phyloP scores from a whole-genome alignment of 1,140 invertebrate species.

The Manduca sexta region DNA sequence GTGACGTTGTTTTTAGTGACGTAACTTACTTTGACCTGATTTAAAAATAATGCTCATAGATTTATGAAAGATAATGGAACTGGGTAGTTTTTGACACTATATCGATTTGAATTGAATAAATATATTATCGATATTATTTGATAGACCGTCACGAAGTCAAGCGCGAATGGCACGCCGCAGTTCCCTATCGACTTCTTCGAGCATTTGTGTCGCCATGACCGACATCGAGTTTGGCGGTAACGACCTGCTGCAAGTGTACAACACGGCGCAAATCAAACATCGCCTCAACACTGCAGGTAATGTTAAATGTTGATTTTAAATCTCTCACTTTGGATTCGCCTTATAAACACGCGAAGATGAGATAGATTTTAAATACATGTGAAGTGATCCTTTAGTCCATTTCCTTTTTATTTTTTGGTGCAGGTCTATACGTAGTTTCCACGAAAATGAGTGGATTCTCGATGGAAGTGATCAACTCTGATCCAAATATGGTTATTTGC shows the following conservation, averaged over 20 bases:
- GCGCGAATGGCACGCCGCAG: constrained; percentile 55
- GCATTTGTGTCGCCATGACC: constrained; percentile 90
- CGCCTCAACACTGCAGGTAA: constrained; percentile 86
- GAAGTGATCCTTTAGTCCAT: neutral
- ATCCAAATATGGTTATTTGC: constrained; percentile 89
- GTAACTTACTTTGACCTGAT: too few species aligned
- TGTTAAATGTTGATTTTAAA: neutral
- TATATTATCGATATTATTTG: too few species aligned
- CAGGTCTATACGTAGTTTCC: constrained; percentile 90
- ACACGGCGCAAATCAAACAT: constrained; percentile 94
- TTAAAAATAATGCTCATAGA: too few species aligned
- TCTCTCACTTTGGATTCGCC: neutral
- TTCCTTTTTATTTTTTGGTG: neutral
- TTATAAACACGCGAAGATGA: neutral
- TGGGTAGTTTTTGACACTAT: too few species aligned
- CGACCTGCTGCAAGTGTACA: constrained; percentile 96
- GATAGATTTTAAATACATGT: neutral
- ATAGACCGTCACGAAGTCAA: constrained; percentile 53
- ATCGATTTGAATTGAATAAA: neutral
- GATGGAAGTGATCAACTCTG: constrained; percentile 92
- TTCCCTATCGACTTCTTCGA: constrained; percentile 99
- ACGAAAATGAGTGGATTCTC: constrained; percentile 92
- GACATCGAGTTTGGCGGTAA: constrained; percentile 97
- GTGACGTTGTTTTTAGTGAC: too few species aligned
- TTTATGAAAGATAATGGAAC: too few species aligned